Percentiles rank a stretch among this genome's conserved stretches.
Conservation (phyloP, 1,140 invertebrate species). For the Cryptotermes secundus region DNA sequence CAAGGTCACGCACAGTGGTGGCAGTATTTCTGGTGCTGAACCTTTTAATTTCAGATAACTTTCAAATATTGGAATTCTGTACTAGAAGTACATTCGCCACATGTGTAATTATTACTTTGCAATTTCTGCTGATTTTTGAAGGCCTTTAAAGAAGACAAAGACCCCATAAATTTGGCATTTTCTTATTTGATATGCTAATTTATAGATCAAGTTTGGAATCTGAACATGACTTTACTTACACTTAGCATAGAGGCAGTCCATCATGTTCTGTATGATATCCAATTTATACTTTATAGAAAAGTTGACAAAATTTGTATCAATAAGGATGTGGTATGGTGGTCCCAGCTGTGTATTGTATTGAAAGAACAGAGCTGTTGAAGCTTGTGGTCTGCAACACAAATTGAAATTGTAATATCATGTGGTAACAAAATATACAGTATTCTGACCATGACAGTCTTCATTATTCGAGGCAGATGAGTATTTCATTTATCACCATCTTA, state of each 20-base stretch:
- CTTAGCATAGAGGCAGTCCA: constrained; percentile 98
- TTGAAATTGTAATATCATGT: no score
- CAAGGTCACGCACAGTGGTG: no score
- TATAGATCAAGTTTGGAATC: no score
- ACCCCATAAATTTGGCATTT: no score
- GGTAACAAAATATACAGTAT: neutral
- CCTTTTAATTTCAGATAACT: no score
- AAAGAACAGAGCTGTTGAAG: constrained; percentile 93
- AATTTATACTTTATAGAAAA: constrained; percentile 99
- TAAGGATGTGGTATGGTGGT: constrained; percentile 93
- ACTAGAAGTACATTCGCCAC: no score
- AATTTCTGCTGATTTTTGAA: no score
- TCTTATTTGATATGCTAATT: no score
- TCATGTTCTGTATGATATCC: constrained; percentile 96
- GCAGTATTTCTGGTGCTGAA: no score
- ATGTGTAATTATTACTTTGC: no score
- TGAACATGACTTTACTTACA: constrained; percentile 57
- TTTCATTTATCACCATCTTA: neutral
- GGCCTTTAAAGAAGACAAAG: no score
- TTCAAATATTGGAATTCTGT: no score
- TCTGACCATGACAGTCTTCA: neutral
- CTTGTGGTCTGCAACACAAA: constrained; percentile 63
- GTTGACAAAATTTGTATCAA: constrained; percentile 99
- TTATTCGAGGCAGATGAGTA: neutral
- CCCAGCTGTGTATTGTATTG: constrained; percentile 98